These are phyloP conservation scores for Drosophila albomicans DNA, from an alignment of 1,140 invertebrate genomes.

Conservation along the genomic window DNA sequence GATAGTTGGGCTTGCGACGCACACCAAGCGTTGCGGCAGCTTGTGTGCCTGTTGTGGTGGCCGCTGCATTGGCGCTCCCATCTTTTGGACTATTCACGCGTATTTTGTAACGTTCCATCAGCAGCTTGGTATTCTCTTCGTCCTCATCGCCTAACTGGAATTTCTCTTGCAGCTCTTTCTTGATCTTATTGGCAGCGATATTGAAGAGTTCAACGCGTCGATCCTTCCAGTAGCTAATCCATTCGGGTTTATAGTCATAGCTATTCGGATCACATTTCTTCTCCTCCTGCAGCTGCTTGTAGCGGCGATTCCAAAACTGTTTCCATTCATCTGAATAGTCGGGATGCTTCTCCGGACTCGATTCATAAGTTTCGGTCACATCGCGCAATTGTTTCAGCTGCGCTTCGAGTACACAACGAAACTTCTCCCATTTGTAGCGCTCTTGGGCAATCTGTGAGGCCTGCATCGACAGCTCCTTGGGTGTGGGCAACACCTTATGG, in stretches of 20 bases:
- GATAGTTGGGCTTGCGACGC: conserved; percentile 55
- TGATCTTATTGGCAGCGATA: conserved; percentile 83
- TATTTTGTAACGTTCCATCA: conserved; percentile 79
- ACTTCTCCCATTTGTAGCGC: conserved; percentile 87
- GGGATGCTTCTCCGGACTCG: conserved; percentile 94
- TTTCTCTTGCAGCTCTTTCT: conserved; percentile 86
- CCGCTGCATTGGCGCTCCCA: not conserved
- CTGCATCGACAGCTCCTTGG: conserved; percentile 78
- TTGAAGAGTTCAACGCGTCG: conserved; percentile 91
- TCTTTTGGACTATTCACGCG: conserved; percentile 52
- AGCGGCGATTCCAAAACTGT: conserved; percentile 92
- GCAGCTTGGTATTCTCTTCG: conserved; percentile 73
- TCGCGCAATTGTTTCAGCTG: conserved; percentile 86
- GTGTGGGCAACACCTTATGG: conserved; percentile 64
- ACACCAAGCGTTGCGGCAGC: not conserved
- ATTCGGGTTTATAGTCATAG: conserved; percentile 94
- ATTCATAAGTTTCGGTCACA: conserved; percentile 90
- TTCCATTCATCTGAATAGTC: conserved; percentile 95
- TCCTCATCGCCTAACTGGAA: conserved; percentile 85
- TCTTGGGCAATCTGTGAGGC: conserved; percentile 84
- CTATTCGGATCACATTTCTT: conserved; percentile 91
- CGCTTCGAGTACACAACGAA: conserved; percentile 83
- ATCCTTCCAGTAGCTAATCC: conserved; percentile 93
- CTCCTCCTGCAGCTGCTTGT: conserved; percentile 91
- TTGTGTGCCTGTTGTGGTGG: not conserved